Percentiles rank a stretch among this genome's conserved stretches.
These are phyloP conservation scores for Actinia tenebrosa DNA, from an alignment of 64 coral and sea anemone species.

Conservation along the genomic window DNA sequence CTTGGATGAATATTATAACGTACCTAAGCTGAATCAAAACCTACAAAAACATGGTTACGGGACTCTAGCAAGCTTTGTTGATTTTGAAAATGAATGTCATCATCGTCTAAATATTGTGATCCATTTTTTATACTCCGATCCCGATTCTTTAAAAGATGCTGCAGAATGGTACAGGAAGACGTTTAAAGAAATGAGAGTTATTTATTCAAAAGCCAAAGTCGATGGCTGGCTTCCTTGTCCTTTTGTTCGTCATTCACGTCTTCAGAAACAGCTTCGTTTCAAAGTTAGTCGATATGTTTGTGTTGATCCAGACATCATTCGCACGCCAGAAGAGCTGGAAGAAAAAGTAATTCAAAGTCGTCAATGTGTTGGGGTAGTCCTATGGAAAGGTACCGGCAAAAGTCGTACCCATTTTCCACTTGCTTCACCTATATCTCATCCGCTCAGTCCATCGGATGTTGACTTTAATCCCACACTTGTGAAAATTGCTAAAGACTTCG, in stretches of 20 bases:
- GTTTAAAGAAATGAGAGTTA: slow-evolving; percentile 43
- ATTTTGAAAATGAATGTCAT: slow-evolving; percentile 70
- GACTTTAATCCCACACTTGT: slow-evolving; percentile 74
- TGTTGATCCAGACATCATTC: slow-evolving; percentile 92
- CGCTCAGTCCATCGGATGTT: slow-evolving; percentile 60
- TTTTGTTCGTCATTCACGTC: slow-evolving; percentile 66
- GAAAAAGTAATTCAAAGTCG: slow-evolving; percentile 68
- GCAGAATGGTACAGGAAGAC: slow-evolving; percentile 73
- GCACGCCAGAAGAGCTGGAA: slow-evolving; percentile 60
- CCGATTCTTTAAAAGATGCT: slow-evolving; percentile 38
- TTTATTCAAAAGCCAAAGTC: slow-evolving; percentile 52
- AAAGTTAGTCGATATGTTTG: slow-evolving; percentile 93
- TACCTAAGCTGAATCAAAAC: slow-evolving; percentile 57
- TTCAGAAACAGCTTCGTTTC: slow-evolving; percentile 83
- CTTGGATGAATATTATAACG: slow-evolving; percentile 68
- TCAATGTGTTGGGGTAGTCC: slow-evolving; percentile 79
- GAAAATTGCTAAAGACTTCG: slow-evolving; percentile 65
- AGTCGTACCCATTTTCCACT: slow-evolving; percentile 66
- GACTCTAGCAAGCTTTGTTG: slow-evolving; percentile 57
- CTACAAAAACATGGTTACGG: slow-evolving; percentile 71
- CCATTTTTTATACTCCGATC: slow-evolving; percentile 82
- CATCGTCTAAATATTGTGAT: slow-evolving; percentile 86
- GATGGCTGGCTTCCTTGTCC: slow-evolving; percentile 85
- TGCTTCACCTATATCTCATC: slow-evolving; percentile 40
- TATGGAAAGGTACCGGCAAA: slow-evolving; percentile 83